These are phyloP conservation scores for Coenonympha arcania DNA, from an alignment of 2,888 invertebrate genomes.

Conservation along the genomic window DNA sequence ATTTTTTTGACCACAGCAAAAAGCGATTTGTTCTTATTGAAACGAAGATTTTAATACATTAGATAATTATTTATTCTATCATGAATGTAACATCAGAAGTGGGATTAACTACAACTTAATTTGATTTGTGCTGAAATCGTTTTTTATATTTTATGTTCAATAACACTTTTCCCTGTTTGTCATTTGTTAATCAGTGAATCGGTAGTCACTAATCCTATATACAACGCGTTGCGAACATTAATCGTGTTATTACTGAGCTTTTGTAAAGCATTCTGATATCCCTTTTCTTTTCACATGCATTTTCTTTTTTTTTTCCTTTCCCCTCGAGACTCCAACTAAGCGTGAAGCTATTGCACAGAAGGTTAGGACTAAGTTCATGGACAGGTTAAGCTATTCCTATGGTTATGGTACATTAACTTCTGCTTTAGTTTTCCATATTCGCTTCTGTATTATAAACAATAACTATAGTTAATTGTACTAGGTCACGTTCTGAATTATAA, in stretches of 20 bases:
- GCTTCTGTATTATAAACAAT: conserved; percentile 15
- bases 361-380: background rate
- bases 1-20: background rate
- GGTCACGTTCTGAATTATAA: conserved; percentile 34
- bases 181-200: background rate
- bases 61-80: no score
- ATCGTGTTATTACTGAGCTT: no score
- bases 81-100: background rate
- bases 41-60: no score
- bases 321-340: background rate
- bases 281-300: background rate
- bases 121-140: background rate
- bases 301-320: background rate
- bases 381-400: background rate
- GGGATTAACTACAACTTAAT: background rate
- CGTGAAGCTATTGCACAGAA: background rate
- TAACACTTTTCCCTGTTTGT: background rate
- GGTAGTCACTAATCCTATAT: no score
- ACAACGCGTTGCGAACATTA: no score
- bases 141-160: background rate
- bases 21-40: background rate
- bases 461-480: conserved; percentile 28
- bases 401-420: no score
- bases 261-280: no score
- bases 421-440: background rate